These are phyloP conservation scores for Coelogynopora nodosa DNA, from an alignment of 2,888 invertebrate species.

Conservation along the genomic window DNA sequence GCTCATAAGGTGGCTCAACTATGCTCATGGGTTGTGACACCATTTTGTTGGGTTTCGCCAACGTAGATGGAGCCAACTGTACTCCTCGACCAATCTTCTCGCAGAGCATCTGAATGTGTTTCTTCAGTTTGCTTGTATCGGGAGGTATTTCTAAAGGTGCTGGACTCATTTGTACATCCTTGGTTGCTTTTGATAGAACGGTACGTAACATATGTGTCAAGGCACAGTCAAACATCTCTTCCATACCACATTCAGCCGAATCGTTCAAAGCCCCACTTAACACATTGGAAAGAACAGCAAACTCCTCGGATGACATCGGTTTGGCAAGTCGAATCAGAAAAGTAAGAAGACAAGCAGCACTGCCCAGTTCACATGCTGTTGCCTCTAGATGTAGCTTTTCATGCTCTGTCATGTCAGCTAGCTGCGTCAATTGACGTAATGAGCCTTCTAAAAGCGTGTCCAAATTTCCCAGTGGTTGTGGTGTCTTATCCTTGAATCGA, in stretches of 20 bases:
- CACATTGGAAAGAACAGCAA: slow-evolving; percentile 33
- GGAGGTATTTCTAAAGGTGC: slow-evolving; percentile 55
- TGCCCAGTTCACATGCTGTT: background rate
- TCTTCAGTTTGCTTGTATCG: slow-evolving; percentile 62
- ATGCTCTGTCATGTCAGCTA: slow-evolving; percentile 59
- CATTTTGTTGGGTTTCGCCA: background rate
- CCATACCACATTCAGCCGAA: slow-evolving; percentile 54
- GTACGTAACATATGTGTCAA: slow-evolving; percentile 69
- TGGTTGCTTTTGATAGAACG: slow-evolving; percentile 67
- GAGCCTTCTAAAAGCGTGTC: slow-evolving; percentile 73
- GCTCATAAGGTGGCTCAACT: background rate
- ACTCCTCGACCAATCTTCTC: slow-evolving; percentile 61
- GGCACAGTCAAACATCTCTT: slow-evolving; percentile 71
- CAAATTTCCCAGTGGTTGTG: slow-evolving; percentile 71
- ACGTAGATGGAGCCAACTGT: background rate
- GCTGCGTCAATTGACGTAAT: slow-evolving; percentile 65
- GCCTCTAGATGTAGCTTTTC: slow-evolving; percentile 47
- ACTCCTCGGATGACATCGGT: slow-evolving; percentile 5
- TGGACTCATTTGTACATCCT: slow-evolving; percentile 61
- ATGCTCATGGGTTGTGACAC: background rate
- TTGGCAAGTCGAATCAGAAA: slow-evolving; percentile 29
- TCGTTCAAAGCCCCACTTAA: slow-evolving; percentile 38
- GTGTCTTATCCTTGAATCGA: slow-evolving; percentile 75
- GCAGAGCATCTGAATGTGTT: slow-evolving; percentile 61
- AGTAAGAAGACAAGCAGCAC: slow-evolving; percentile 25